A percentile compares a stretch with the other conserved stretches of the same genome.
phyloP scores from a whole-genome alignment of 2,888 invertebrate genomes.

The Falcaria lacertinaria region DNA sequence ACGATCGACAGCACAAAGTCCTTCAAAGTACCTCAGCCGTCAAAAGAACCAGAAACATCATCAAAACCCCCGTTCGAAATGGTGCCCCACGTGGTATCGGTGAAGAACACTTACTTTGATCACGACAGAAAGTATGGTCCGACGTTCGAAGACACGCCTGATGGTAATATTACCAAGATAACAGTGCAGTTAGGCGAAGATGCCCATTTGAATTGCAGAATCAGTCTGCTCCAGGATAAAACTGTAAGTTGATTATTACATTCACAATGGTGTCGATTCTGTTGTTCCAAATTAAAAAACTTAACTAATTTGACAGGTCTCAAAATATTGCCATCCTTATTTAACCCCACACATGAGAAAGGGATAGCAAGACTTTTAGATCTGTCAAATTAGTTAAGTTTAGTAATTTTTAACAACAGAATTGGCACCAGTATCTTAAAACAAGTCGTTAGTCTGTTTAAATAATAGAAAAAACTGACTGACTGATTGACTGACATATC shows the following conservation, averaged over 20 bases:
- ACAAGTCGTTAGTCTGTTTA: no score
- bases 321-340: no score
- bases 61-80: conserved; percentile 36
- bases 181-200: conserved; percentile 87
- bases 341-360: no score
- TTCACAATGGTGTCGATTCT: no score
- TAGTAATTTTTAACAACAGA: no score
- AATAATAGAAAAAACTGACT: no score
- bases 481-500: no score
- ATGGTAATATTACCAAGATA: conserved; percentile 83
- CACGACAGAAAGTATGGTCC: conserved; percentile 83
- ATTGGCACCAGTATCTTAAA: no score
- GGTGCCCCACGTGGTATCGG: conserved; percentile 61
- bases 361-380: no score
- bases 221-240: conserved; percentile 86
- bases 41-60: conserved; percentile 25
- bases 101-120: conserved; percentile 68
- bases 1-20: conserved; percentile 74
- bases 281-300: no score
- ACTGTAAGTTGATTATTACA: conserved; percentile 76
- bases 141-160: conserved; percentile 81
- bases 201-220: conserved; percentile 86
- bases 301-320: no score
- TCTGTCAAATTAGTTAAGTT: no score
- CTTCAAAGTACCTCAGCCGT: conserved; percentile 68